These are phyloP conservation scores for Pteronotus mesoamericanus DNA, from an alignment of 2,797 vertebrate species.

Conservation along the genomic window DNA sequence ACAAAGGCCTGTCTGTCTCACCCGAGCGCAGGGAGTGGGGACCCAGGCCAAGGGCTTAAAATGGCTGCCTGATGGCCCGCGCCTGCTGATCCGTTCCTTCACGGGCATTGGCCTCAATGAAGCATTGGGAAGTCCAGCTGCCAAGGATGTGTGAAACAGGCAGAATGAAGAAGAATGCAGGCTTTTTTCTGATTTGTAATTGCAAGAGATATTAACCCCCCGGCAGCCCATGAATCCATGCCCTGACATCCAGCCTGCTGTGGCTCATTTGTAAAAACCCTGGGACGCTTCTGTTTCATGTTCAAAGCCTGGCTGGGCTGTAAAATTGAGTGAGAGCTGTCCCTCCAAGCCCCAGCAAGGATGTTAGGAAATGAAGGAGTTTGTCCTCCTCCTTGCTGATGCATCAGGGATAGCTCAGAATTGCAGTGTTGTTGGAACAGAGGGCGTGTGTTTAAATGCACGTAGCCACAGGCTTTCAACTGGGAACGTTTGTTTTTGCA, in stretches of 20 bases:
- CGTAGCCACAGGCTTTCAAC: slow-evolving; percentile 9
- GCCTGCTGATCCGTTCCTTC: slow-evolving; percentile 69
- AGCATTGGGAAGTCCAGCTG: slow-evolving; percentile 73
- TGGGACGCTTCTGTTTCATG: slow-evolving; percentile 52
- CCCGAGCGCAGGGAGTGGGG: background rate
- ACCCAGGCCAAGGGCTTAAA: slow-evolving; percentile 67
- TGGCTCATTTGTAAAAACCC: slow-evolving; percentile 62
- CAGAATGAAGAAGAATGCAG: slow-evolving; percentile 53
- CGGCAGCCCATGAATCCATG: slow-evolving; percentile 57
- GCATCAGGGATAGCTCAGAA: background rate
- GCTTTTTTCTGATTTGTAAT: slow-evolving; percentile 60
- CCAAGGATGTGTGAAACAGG: slow-evolving; percentile 55
- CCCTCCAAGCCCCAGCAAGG: slow-evolving; percentile 14
- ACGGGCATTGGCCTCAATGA: slow-evolving; percentile 72
- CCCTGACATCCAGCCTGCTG: slow-evolving; percentile 52
- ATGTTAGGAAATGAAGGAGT: background rate
- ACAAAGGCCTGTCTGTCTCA: slow-evolving; percentile 76
- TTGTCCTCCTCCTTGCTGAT: slow-evolving; percentile 8
- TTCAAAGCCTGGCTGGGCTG: slow-evolving; percentile 49
- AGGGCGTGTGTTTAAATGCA: slow-evolving; percentile 37
- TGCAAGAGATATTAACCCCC: slow-evolving; percentile 58
- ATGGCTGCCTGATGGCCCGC: slow-evolving; percentile 54
- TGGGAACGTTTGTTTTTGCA: slow-evolving; percentile 45
- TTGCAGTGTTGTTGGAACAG: background rate
- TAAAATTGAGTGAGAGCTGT: slow-evolving; percentile 33